Evolutionary conservation across 2,888 invertebrate genomes (phyloP), one percentile per base, ranked within the genome.

Genomic region (Epirrhoe tristata): DNA sequence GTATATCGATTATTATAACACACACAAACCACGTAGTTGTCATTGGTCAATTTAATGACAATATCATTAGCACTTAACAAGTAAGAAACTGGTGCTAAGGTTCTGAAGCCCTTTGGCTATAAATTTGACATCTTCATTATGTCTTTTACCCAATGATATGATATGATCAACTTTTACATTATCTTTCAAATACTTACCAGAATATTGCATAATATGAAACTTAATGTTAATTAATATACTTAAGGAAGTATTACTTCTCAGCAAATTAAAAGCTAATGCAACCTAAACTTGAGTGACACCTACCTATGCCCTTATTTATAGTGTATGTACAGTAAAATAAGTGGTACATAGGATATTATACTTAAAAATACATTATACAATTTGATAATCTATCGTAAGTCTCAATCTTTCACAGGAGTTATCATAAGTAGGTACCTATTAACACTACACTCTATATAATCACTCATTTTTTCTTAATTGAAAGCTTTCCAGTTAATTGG

Each of bases 401-500:
- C 8, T 8, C 39, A 43, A 43, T 12, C 12, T 12, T 12, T 43
- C 39, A 12, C 5, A 43, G 39, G 12, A 12, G 24, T 24, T 24
- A 24, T 2, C 24, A 3, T n/a, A 43, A 12, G 12, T 34, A 43
- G 0, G 12, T 1, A 43, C 8, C 39, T 43, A n/a, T n/a, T n/a
- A n/a, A 12, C 39, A 4, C 39, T 24, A 24, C 34, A 34, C 7
- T 34, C 34, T 39, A 10, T 12, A 43, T 12, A 43, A 43, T 12
- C 12, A 12, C 39, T 12, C 24, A 56, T 24, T 43, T 34, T 53
- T 53, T 34, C 34, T 14, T n/a, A 53, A 10, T 5, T 12, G 39
- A 50, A 36, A 54, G 39, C 12, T 54, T 66, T 31, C 50, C 34
- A 1, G 34, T 32, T 67, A 63, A 63, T 67, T 67, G 63, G 67